These are phyloP conservation scores for Ectobius pallidus DNA, from an alignment of 2,888 invertebrate genomes.

Conservation along the genomic window DNA sequence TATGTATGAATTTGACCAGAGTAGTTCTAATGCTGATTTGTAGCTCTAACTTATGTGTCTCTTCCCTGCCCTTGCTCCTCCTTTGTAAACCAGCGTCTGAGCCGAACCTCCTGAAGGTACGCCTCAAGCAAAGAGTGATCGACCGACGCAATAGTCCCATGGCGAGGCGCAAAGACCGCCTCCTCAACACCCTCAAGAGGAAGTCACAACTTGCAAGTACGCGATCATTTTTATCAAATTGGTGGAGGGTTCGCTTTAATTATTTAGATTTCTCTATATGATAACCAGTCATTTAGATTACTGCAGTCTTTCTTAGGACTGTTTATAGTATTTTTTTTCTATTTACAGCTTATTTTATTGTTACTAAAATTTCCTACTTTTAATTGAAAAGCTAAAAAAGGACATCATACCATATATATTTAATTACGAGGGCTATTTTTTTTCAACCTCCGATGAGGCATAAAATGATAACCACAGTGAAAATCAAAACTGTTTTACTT, in stretches of 20 bases:
- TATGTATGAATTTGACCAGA: constrained; percentile 12
- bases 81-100: constrained; percentile 79
- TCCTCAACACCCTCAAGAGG: constrained; percentile 76
- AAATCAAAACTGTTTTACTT: too few species aligned
- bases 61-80: constrained; percentile 32
- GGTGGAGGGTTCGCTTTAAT: constrained; percentile 2
- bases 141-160: constrained; percentile 93
- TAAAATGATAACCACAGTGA: too few species aligned
- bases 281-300: too few species aligned
- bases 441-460: too few species aligned
- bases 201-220: constrained; percentile 68
- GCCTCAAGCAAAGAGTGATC: constrained; percentile 92
- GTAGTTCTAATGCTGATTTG: constrained; percentile 12
- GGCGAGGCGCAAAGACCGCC: constrained; percentile 76
- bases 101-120: constrained; percentile 94
- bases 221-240: constrained; percentile 39
- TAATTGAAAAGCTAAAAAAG: too few species aligned
- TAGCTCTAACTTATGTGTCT: constrained; percentile 35
- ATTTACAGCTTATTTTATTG: too few species aligned
- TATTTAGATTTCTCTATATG: too few species aligned
- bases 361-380: too few species aligned
- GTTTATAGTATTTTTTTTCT: too few species aligned
- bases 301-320: too few species aligned
- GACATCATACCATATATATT: too few species aligned
- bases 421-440: too few species aligned